Evolutionary conservation across 64 coral and sea anemone species (phyloP).

Genomic region (Anthopleura sola): DNA sequence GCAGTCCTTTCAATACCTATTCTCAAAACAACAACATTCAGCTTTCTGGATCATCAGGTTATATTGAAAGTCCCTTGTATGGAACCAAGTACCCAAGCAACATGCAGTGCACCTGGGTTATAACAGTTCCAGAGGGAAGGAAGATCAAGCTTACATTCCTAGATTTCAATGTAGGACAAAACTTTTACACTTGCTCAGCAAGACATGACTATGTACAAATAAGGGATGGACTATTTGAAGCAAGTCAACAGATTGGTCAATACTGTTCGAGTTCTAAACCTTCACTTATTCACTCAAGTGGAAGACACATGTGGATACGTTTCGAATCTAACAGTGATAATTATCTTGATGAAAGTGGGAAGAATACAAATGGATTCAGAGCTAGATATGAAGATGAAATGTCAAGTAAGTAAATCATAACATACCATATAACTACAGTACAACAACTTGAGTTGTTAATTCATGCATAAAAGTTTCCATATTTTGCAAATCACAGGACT

Average conservation of each 20-base stretch:
- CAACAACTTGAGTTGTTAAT: too few species aligned
- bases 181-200: neutral
- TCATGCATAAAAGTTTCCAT: too few species aligned
- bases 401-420: neutral
- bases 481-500: too few species aligned
- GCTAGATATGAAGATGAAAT: neutral
- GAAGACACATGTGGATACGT: constrained; percentile 40
- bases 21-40: constrained; percentile 32
- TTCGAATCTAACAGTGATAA: constrained; percentile 38
- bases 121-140: constrained; percentile 27
- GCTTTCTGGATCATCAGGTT: constrained; percentile 15
- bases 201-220: constrained; percentile 24
- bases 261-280: constrained; percentile 2
- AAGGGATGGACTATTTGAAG: constrained; percentile 11
- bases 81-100: constrained; percentile 41
- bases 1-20: neutral
- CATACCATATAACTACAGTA: neutral
- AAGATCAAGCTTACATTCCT: constrained; percentile 37
- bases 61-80: constrained; percentile 37
- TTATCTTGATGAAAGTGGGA: neutral
- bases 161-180: constrained; percentile 23
- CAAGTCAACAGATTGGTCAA: neutral
- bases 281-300: constrained; percentile 26
- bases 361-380: neutral
- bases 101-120: constrained; percentile 55